Evolutionary conservation across 37 sponge, comb jelly and placozoan genomes (phyloP).

Genomic region (Eunapius fragilis): DNA sequence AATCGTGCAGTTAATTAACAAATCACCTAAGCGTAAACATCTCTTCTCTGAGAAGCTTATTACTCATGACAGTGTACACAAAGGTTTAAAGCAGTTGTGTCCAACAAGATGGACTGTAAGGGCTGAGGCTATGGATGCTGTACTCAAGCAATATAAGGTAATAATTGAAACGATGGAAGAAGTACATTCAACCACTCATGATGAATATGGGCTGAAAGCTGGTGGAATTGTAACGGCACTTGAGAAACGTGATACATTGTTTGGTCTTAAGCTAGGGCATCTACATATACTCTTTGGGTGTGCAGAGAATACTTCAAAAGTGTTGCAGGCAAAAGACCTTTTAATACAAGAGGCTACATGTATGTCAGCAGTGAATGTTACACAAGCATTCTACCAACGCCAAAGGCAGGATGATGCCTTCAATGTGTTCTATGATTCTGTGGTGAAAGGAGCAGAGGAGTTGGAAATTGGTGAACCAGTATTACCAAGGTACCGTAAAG

Average conservation of each 20-base stretch:
- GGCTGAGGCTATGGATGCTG: conserved; percentile 46
- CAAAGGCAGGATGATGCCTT: conserved; percentile 36
- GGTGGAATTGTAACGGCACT: conserved; percentile 49
- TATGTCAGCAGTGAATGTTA: conserved; percentile 44
- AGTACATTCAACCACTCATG: conserved; percentile 42
- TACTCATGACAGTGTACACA: conserved; percentile 6
- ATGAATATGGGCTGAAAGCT: conserved; percentile 74
- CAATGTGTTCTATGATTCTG: conserved; percentile 36
- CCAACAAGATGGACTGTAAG: conserved; percentile 69
- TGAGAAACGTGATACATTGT: conserved; percentile 55
- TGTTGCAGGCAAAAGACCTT: neutral
- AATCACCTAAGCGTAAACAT: conserved; percentile 55
- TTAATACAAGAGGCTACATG: no score
- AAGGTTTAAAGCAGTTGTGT: conserved; percentile 49
- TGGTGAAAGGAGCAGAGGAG: conserved; percentile 5
- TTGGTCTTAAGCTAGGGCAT: conserved; percentile 58
- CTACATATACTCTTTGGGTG: conserved; percentile 49
- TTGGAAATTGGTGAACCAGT: conserved; percentile 32
- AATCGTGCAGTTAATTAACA: conserved; percentile 39
- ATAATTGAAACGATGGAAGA: conserved; percentile 55
- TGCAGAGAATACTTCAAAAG: neutral
- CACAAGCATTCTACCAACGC: conserved; percentile 39
- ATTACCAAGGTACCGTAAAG: conserved; percentile 56
- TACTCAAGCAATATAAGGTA: conserved; percentile 37
- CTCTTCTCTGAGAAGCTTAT: conserved; percentile 35